A percentile compares a stretch with the other conserved stretches of the same genome.
Conservation (phyloP, 2,113 vertebrate genomes). For the Psephotus haematonotus region DNA sequence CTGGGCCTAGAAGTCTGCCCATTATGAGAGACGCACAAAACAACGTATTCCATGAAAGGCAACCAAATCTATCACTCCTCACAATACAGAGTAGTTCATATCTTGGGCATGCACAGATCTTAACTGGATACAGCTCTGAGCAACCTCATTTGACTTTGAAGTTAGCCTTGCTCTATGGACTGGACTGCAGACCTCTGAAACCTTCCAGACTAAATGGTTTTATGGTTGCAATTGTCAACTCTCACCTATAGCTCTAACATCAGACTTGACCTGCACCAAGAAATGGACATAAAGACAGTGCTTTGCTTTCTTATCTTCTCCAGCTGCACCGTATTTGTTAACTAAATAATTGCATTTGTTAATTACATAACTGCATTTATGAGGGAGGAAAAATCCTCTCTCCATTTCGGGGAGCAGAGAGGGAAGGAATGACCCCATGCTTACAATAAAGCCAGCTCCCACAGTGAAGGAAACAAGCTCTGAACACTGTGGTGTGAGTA, state of each 20-base stretch:
- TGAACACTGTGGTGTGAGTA: rapidly evolving
- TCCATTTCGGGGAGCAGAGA: neutral
- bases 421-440: neutral
- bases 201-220: neutral
- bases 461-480: rapidly evolving
- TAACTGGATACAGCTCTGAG: neutral
- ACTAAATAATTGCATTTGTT: neutral
- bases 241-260: neutral
- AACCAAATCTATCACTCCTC: neutral
- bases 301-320: neutral
- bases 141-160: neutral
- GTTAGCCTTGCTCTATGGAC: neutral
- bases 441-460: neutral
- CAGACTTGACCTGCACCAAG: neutral
- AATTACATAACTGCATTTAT: neutral
- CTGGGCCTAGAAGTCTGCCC: neutral
- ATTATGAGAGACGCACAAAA: neutral
- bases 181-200: neutral
- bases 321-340: neutral
- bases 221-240: neutral
- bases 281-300: neutral
- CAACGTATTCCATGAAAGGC: neutral
- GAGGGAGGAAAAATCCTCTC: neutral
- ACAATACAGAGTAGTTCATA: neutral
- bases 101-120: neutral